Percentiles rank a stretch among this genome's conserved stretches.
phyloP scores from a whole-genome alignment of 2,888 invertebrate genomes.

The Pseudococcus jackbeardsleyi region DNA sequence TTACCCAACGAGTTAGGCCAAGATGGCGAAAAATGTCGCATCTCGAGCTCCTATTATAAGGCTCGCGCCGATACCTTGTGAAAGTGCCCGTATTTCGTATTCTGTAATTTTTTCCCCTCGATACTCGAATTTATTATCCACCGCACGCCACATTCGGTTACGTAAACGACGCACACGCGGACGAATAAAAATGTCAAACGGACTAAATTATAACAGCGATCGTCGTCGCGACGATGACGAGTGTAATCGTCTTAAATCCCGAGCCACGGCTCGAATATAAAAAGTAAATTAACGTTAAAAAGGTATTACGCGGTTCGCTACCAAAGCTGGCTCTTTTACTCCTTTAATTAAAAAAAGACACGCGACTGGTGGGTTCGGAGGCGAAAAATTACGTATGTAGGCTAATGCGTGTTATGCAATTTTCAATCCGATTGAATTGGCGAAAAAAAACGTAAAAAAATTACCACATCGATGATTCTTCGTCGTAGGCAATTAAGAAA shows the following conservation, averaged over 20 bases:
- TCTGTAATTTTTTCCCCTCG: background rate
- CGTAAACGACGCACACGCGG: background rate
- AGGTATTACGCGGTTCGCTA: conserved; percentile 31
- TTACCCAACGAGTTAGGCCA: background rate
- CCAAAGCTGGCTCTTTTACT: background rate
- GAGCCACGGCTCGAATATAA: background rate
- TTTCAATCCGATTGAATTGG: conserved; percentile 45
- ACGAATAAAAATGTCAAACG: conserved; percentile 19
- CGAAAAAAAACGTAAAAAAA: background rate
- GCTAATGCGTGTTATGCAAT: conserved; percentile 50
- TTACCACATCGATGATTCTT: background rate
- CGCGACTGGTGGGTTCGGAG: background rate
- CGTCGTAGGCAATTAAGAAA: conserved; percentile 15
- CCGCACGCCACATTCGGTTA: background rate
- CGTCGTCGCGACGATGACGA: background rate
- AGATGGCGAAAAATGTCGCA: background rate
- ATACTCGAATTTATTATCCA: background rate
- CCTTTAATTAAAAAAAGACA: conserved; percentile 21
- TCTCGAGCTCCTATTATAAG: background rate
- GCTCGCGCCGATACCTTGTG: background rate
- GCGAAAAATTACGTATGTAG: conserved; percentile 45
- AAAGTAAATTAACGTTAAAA: conserved; percentile 57
- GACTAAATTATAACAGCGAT: background rate
- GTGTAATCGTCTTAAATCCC: background rate
- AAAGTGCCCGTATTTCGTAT: background rate